Conservation (phyloP, 2,113 vertebrate species). For the Phaethon lepturus region DNA sequence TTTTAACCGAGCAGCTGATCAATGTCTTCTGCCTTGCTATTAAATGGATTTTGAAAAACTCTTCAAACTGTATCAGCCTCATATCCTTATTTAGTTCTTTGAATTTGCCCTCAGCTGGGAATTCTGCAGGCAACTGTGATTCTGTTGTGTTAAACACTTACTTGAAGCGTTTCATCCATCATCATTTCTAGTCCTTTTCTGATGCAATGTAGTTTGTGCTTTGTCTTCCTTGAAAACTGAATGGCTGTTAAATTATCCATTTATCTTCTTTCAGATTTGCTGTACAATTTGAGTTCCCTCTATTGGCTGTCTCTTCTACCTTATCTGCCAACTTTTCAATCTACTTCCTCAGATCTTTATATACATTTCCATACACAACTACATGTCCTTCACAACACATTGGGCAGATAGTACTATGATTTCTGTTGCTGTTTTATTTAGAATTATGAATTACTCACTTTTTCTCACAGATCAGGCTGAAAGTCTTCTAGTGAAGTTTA, state of each 20-base stretch:
- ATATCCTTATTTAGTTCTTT: conserved; percentile 77
- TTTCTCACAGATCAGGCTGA: not conserved
- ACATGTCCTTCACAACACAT: conserved; percentile 43
- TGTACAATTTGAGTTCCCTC: conserved; percentile 72
- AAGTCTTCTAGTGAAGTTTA: not conserved
- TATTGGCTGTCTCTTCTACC: conserved; percentile 67
- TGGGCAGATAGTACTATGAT: not conserved
- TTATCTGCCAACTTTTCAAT: conserved; percentile 76
- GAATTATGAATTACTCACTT: not conserved
- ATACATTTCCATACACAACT: conserved; percentile 14
- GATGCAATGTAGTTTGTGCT: conserved; percentile 83
- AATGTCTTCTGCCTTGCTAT: conserved; percentile 72
- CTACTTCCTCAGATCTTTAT: conserved; percentile 62
- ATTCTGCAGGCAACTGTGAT: conserved; percentile 71
- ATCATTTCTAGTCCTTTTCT: conserved; percentile 84
- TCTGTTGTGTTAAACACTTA: conserved; percentile 75
- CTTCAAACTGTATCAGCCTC: conserved; percentile 79
- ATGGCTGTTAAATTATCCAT: conserved; percentile 86
- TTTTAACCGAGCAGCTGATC: conserved; percentile 72
- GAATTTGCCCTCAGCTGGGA: conserved; percentile 77
- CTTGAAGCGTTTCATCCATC: conserved; percentile 80
- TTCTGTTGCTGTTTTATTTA: not conserved
- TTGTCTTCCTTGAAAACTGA: conserved; percentile 86
- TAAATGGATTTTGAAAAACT: conserved; percentile 84
- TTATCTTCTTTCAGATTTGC: conserved; percentile 84